These are phyloP conservation scores for Galeopsomyia nigrocyanea DNA, from an alignment of 2,888 invertebrate species.

Conservation along the genomic window DNA sequence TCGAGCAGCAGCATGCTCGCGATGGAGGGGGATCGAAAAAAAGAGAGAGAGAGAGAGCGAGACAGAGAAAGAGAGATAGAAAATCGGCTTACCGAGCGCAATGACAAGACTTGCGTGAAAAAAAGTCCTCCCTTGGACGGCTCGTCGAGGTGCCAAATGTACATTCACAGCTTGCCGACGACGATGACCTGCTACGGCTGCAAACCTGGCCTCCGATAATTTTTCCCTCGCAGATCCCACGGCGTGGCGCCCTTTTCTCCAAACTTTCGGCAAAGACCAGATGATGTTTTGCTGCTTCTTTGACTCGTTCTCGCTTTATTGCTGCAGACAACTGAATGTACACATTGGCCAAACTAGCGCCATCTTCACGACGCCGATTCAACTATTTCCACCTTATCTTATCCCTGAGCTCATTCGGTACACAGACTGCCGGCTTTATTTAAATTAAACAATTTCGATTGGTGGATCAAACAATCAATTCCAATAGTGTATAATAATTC, in stretches of 20 bases:
- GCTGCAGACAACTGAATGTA: slow-evolving; percentile 60
- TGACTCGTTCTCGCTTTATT: slow-evolving; percentile 42
- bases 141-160: neutral
- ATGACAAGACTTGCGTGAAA: slow-evolving; percentile 7
- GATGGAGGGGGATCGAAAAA: too few species aligned
- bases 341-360: slow-evolving; percentile 57
- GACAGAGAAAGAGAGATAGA: slow-evolving; percentile 19
- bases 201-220: neutral
- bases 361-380: slow-evolving; percentile 22
- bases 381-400: too few species aligned
- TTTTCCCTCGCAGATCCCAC: slow-evolving; percentile 16
- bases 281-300: slow-evolving; percentile 42
- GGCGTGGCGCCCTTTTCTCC: slow-evolving; percentile 28
- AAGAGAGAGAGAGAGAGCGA: neutral
- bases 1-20: neutral
- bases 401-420: too few species aligned
- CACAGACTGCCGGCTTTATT: too few species aligned
- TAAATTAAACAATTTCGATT: too few species aligned
- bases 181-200: too few species aligned
- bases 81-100: slow-evolving; percentile 40
- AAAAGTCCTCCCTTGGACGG: slow-evolving; percentile 14
- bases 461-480: too few species aligned
- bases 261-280: slow-evolving; percentile 53
- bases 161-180: neutral
- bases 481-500: too few species aligned